Conservation (phyloP, 1,140 invertebrate genomes). For the Aphaenogaster ashmeadi region DNA sequence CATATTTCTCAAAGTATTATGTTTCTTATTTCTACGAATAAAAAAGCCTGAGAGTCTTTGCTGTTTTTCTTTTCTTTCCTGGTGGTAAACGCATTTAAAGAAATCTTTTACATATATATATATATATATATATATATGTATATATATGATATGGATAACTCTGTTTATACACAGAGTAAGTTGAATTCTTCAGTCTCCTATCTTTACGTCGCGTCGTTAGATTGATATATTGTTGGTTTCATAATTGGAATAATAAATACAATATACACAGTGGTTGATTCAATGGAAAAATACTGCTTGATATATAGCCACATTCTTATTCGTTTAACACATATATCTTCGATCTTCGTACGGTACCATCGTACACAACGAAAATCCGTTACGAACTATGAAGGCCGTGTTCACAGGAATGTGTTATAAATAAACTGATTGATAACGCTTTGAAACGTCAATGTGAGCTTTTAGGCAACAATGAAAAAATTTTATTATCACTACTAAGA, state of each 20-base stretch:
- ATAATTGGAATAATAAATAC: constrained; percentile 55
- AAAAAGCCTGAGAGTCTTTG: constrained; percentile 66
- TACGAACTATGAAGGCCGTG: background rate
- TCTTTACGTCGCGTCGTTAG: constrained; percentile 58
- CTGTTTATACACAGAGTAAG: constrained; percentile 64
- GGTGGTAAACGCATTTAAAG: constrained; percentile 64
- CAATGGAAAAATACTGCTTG: constrained; percentile 60
- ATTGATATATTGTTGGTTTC: constrained; percentile 57
- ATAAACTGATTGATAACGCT: constrained; percentile 50
- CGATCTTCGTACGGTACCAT: constrained; percentile 43
- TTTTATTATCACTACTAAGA: constrained; percentile 45
- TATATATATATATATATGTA: constrained; percentile 43
- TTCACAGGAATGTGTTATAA: constrained; percentile 44
- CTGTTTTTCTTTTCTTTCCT: constrained; percentile 69
- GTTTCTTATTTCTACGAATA: constrained; percentile 68
- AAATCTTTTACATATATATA: constrained; percentile 67
- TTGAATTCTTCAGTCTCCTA: constrained; percentile 58
- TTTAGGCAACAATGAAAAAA: constrained; percentile 12
- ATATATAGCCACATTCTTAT: constrained; percentile 52
- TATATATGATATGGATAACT: constrained; percentile 66
- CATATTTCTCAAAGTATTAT: constrained; percentile 65
- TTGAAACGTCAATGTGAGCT: constrained; percentile 44
- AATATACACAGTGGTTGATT: constrained; percentile 56
- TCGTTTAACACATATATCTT: constrained; percentile 44
- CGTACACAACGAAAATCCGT: constrained; percentile 39